Evolutionary conservation across 2,797 vertebrate genomes (phyloP).

Genomic region (Uromys caudimaculatus): DNA sequence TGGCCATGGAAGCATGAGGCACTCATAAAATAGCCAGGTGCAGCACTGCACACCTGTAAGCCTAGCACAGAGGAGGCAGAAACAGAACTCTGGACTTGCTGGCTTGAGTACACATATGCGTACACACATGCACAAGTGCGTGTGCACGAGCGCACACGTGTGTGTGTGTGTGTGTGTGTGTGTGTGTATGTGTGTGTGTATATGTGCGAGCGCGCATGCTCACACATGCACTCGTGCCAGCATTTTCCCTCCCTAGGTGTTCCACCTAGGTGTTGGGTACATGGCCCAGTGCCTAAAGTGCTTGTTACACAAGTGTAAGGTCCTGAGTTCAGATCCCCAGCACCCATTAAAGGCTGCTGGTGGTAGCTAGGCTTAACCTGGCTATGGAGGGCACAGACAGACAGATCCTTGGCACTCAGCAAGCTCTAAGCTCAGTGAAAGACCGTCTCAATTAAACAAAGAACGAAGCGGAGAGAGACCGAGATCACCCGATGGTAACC

Average conservation of each 20-base stretch:
- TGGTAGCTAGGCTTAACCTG: not conserved
- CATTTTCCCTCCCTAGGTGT: not conserved
- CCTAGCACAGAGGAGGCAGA: not conserved
- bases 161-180: too few species aligned
- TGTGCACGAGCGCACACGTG: too few species aligned
- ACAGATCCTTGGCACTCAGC: not conserved
- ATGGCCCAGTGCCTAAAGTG: not conserved
- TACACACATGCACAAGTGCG: rapidly evolving
- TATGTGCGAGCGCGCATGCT: too few species aligned
- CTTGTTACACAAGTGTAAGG: not conserved
- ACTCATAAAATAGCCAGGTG: not conserved
- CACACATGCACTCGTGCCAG: not conserved
- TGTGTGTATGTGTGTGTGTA: too few species aligned
- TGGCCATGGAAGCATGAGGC: not conserved
- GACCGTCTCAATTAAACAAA: not conserved
- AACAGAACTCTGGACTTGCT: not conserved
- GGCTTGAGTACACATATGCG: not conserved
- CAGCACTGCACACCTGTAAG: too few species aligned
- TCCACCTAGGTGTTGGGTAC: too few species aligned
- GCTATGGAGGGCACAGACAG: not conserved
- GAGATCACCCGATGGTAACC: not conserved
- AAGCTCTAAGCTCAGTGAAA: not conserved
- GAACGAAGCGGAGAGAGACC: not conserved
- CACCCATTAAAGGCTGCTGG: not conserved
- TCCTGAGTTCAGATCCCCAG: not conserved